phyloP scores from a whole-genome alignment of 2,888 invertebrate species.

The Baronia brevicornis region DNA sequence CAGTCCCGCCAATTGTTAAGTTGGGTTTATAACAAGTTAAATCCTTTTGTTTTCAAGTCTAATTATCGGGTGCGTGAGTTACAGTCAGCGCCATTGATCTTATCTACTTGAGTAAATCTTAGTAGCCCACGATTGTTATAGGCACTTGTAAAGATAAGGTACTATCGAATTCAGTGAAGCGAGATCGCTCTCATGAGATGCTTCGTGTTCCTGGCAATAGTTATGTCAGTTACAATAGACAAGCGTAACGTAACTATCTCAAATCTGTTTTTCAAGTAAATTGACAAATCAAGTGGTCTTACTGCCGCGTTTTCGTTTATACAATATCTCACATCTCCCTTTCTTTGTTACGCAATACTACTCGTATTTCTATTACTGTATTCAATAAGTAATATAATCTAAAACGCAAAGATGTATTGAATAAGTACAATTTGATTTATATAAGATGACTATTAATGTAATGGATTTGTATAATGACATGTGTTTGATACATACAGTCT shows the following conservation, averaged over 20 bases:
- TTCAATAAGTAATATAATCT: too few species aligned
- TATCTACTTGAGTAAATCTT: slow-evolving; percentile 10
- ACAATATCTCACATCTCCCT: slow-evolving; percentile 1
- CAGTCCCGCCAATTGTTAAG: slow-evolving; percentile 21
- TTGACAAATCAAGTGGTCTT: slow-evolving; percentile 11
- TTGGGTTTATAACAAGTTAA: slow-evolving; percentile 23
- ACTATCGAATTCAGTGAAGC: slow-evolving; percentile 9
- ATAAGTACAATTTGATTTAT: too few species aligned
- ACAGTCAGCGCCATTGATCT: slow-evolving; percentile 10
- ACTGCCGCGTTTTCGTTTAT: slow-evolving; percentile 8
- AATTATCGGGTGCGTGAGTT: slow-evolving; percentile 20
- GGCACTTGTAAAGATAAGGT: slow-evolving; percentile 2
- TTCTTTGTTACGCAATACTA: slow-evolving; percentile 1
- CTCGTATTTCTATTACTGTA: slow-evolving; percentile 10
- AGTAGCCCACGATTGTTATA: slow-evolving; percentile 1
- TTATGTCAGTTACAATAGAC: slow-evolving; percentile 11
- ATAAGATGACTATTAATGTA: too few species aligned
- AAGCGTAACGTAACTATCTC: slow-evolving; percentile 11
- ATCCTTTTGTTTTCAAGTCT: slow-evolving; percentile 25
- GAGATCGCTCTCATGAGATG: slow-evolving; percentile 13
- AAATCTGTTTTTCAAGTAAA: slow-evolving; percentile 11
- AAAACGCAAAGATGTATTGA: too few species aligned
- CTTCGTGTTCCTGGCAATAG: slow-evolving; percentile 8
- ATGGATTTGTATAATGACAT: too few species aligned
- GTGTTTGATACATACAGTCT: too few species aligned